Evolutionary conservation across 2,113 vertebrate genomes (phyloP).

Genomic region (Paralichthys olivaceus): DNA sequence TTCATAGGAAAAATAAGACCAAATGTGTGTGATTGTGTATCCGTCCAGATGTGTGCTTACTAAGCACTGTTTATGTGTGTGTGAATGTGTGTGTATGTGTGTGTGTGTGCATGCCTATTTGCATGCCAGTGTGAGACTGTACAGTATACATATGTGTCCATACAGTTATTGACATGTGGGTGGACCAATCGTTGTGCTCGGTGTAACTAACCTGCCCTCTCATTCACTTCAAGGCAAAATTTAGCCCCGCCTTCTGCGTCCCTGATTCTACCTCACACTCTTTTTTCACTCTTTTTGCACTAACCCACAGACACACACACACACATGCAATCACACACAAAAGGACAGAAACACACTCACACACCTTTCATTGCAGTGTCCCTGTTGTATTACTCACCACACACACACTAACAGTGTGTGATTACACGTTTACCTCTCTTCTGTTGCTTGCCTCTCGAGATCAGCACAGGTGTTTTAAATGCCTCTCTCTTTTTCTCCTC

Average conservation of each 20-base stretch:
- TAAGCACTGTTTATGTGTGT: constrained; percentile 71
- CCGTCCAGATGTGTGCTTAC: constrained; percentile 75
- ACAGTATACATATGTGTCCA: constrained; percentile 74
- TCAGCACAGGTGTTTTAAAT: constrained; percentile 72
- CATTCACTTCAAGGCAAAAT: constrained; percentile 84
- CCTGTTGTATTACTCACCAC: constrained; percentile 75
- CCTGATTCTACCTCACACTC: constrained; percentile 82
- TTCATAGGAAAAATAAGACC: constrained; percentile 80
- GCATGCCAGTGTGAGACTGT: constrained; percentile 77
- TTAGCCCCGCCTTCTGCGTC: constrained; percentile 78
- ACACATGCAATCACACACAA: constrained; percentile 15
- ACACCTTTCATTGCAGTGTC: constrained; percentile 80
- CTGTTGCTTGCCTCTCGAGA: constrained; percentile 68
- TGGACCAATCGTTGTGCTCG: constrained; percentile 78
- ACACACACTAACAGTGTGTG: constrained; percentile 69
- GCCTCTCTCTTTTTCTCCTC: constrained; percentile 72
- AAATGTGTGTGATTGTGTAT: constrained; percentile 76
- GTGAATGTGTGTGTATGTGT: constrained; percentile 40
- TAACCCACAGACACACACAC: constrained; percentile 64
- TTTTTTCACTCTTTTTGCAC: constrained; percentile 76
- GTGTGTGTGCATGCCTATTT: constrained; percentile 75
- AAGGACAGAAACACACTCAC: constrained; percentile 50
- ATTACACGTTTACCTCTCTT: constrained; percentile 66
- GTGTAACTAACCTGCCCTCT: constrained; percentile 84
- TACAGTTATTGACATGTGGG: constrained; percentile 77